These are phyloP conservation scores for Tortricodes alternella DNA, from an alignment of 2,888 invertebrate genomes.

Conservation along the genomic window DNA sequence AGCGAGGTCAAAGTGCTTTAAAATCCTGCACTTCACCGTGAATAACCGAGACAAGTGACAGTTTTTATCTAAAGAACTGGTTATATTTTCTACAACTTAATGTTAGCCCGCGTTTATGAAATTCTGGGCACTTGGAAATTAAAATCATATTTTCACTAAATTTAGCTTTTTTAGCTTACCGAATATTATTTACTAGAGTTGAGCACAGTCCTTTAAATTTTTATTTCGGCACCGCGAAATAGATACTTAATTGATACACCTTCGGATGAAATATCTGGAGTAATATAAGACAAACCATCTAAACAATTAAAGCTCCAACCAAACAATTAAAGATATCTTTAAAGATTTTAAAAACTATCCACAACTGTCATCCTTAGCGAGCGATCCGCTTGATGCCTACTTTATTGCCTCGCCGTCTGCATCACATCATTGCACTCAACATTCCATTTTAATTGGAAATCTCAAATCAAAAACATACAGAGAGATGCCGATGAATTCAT, in stretches of 20 bases:
- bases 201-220: no score
- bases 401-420: conserved; percentile 57
- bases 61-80: conserved; percentile 25
- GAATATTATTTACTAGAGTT: no score
- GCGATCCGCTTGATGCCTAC: conserved; percentile 62
- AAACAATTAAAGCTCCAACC: no score
- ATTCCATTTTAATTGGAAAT: conserved; percentile 36
- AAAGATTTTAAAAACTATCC: no score
- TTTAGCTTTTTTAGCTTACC: no score
- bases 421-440: conserved; percentile 52
- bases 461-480: conserved; percentile 29
- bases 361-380: background rate
- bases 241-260: no score
- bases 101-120: background rate
- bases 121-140: background rate
- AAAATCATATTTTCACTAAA: background rate
- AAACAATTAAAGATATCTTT: no score
- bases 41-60: conserved; percentile 26
- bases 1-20: conserved; percentile 30
- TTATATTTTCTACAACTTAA: conserved; percentile 20
- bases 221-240: no score
- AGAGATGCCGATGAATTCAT: conserved; percentile 17
- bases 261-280: no score
- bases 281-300: no score
- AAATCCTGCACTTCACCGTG: conserved; percentile 25